These are phyloP conservation scores for Diplodus sargus DNA, from an alignment of 2,797 vertebrate genomes.

Conservation along the genomic window DNA sequence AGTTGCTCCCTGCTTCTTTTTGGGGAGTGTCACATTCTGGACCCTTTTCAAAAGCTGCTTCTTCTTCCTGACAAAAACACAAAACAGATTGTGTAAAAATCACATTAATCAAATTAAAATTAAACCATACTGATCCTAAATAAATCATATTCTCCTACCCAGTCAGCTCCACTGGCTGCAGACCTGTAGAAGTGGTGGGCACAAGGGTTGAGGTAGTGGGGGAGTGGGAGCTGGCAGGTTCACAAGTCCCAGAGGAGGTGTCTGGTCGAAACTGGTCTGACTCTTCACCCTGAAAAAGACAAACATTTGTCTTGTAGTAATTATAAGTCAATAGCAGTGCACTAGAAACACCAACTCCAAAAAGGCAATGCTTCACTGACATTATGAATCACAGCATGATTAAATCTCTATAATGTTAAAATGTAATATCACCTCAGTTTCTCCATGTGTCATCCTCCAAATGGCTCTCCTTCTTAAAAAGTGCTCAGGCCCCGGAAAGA, in stretches of 20 bases:
- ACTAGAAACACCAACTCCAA: too few species aligned
- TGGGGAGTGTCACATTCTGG: conserved; percentile 17
- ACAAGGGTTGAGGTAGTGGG: neutral
- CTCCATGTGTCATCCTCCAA: conserved; percentile 23
- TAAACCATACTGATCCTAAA: neutral
- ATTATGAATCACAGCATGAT: too few species aligned
- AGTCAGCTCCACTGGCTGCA: conserved; percentile 3
- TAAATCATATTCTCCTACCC: conserved; percentile 32
- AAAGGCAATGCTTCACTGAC: too few species aligned
- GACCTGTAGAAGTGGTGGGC: neutral
- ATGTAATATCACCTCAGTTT: conserved; percentile 1
- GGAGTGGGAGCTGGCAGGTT: neutral
- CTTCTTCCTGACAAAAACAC: conserved; percentile 32
- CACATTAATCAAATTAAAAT: conserved; percentile 12
- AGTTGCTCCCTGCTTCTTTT: conserved; percentile 36
- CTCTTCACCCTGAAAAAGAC: neutral
- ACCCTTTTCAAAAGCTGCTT: conserved; percentile 23
- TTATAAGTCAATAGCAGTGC: too few species aligned
- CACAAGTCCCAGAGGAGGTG: neutral
- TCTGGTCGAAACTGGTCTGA: too few species aligned
- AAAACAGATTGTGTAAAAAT: conserved; percentile 4
- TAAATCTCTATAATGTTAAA: neutral
- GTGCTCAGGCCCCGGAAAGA: conserved; percentile 35
- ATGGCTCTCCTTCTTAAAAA: conserved; percentile 41
- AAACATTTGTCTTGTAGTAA: too few species aligned